A percentile compares a stretch with the other conserved stretches of the same genome.
Evolutionary conservation across 2,113 vertebrate species (phyloP).

Genomic region (Laticauda colubrina): DNA sequence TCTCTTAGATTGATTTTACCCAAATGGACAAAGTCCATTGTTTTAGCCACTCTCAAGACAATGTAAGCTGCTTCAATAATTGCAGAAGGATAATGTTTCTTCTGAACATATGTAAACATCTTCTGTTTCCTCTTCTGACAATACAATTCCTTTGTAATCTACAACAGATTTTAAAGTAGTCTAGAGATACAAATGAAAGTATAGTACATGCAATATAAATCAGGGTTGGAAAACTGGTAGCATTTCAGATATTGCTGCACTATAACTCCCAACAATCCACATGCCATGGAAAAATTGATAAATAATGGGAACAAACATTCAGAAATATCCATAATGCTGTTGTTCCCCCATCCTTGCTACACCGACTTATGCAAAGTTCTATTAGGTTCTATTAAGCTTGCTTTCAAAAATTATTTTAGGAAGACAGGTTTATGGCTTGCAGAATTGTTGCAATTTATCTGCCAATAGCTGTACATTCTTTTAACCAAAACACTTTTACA

Average conservation of each 20-base stretch:
- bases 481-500: neutral
- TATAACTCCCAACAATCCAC: neutral
- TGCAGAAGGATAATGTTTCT: neutral
- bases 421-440: neutral
- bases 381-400: neutral
- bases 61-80: neutral
- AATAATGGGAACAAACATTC: neutral
- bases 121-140: neutral
- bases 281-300: neutral
- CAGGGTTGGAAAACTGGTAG: neutral
- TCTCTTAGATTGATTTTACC: neutral
- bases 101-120: neutral
- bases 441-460: neutral
- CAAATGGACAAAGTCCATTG: neutral
- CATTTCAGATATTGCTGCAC: neutral
- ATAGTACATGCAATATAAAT: neutral
- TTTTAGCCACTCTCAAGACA: neutral
- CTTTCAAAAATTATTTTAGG: neutral
- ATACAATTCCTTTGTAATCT: neutral
- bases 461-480: neutral
- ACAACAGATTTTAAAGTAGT: neutral
- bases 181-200: neutral
- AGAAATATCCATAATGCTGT: neutral
- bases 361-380: neutral
- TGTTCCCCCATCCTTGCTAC: neutral